Evolutionary conservation across 2,113 vertebrate genomes (phyloP).

Genomic region (Sciurus niger): DNA sequence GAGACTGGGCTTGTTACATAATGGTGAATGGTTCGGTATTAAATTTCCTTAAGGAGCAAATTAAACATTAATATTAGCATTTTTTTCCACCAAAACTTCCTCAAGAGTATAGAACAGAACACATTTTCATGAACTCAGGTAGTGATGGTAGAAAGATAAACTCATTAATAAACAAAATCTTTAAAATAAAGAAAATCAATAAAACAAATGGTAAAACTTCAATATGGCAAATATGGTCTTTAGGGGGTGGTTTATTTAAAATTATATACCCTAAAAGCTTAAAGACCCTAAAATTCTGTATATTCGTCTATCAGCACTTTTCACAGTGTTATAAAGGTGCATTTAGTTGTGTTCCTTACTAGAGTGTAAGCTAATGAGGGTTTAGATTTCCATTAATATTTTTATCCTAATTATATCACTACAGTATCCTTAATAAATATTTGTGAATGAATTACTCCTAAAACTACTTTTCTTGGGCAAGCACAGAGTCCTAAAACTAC

Average conservation of each 20-base stretch:
- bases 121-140: constrained; percentile 22
- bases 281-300: neutral
- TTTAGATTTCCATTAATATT: neutral
- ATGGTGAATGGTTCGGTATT: constrained; percentile 59
- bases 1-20: constrained; percentile 48
- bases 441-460: neutral
- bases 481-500: neutral
- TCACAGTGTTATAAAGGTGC: neutral
- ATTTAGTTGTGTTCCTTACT: constrained; percentile 26
- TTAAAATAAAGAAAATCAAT: constrained; percentile 40
- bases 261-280: constrained; percentile 12
- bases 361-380: neutral
- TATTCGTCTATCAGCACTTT: neutral
- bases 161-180: neutral
- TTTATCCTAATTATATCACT: neutral
- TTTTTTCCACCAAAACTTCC: constrained; percentile 62
- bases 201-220: neutral
- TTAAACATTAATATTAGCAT: constrained; percentile 72
- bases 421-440: neutral
- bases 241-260: neutral
- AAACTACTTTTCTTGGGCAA: neutral
- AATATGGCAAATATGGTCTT: neutral
- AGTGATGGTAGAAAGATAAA: constrained; percentile 10
- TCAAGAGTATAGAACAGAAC: neutral
- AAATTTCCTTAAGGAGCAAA: constrained; percentile 68